Evolutionary conservation across 2,888 invertebrate genomes (phyloP), one percentile per base, ranked within the genome.

Genomic region (Branchipolynoe longqiensis): DNA sequence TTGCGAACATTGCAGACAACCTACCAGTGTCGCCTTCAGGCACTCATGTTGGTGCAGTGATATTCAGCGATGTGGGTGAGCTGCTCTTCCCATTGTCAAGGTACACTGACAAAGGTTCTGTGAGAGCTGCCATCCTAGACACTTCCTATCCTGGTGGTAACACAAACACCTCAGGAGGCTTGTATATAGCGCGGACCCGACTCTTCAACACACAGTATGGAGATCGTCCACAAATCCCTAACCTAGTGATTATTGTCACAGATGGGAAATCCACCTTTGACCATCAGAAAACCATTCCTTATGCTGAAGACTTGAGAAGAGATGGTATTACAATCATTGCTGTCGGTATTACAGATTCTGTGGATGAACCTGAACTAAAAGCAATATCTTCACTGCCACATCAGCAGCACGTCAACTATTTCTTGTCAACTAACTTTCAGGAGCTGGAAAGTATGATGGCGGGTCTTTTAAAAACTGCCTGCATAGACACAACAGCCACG

Each of bases 11-110:
- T 74, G 74, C 28, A 8, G 74, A 36, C 3, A n/a, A 41, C 4
- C n/a, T 74, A 41, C 74, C 74, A 4, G 48, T 74, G 62, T 62
- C 62, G 8, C 31, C 33, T 3, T 14, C 28, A 6, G 74, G 74
- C 6, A 74, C 74, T 12, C 40, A 41, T 41, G 74, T 74, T 38
- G 74, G 40, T 22, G 74, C 74, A n/a, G 74, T 74, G 8, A 6
- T 74, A n/a, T 74, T 74, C 74, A 74, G 74, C 40, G 74, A 74
- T n/a, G n/a, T 3, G 40, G 74, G 74, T 6, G n/a, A 74, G 74
- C 4, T 74, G n/a, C 8, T 74, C 8, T 74, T 74, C n/a, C 74
- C 74, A 14, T 25, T 74, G 40, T 38, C 41, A 8, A 36, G 40
- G 40, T 74, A 40, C 40, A 74, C 40, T 40, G 74, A 41, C 40